Conservation (phyloP, 2,888 invertebrate genomes). For the Tyria jacobaeae region DNA sequence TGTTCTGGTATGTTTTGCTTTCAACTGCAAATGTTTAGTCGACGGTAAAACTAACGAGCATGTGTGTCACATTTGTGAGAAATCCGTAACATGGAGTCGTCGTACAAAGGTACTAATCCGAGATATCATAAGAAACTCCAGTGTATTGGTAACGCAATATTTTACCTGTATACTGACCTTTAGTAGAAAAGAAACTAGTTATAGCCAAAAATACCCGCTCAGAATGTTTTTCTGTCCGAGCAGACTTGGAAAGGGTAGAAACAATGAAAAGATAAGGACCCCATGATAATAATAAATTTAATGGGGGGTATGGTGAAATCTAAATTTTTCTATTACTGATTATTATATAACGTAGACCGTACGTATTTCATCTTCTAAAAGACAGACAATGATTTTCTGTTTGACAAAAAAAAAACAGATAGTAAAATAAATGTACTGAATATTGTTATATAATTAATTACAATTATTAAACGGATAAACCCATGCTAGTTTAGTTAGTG, state of each 20-base stretch:
- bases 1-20: too few relatives aligned
- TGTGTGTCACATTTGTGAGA: conserved; percentile 9
- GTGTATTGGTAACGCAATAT: conserved; percentile 16
- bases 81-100: background rate
- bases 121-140: conserved; percentile 2
- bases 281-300: too few relatives aligned
- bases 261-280: too few relatives aligned
- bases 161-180: background rate
- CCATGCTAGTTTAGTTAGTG: too few relatives aligned
- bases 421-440: background rate
- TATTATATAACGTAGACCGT: too few relatives aligned
- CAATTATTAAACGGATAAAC: background rate
- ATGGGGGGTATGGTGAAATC: too few relatives aligned
- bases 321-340: too few relatives aligned
- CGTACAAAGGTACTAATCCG: conserved; percentile 10
- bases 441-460: background rate
- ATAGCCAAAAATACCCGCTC: background rate
- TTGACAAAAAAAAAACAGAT: background rate
- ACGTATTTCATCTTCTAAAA: too few relatives aligned
- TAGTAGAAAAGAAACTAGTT: background rate
- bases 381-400: too few relatives aligned
- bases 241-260: too few relatives aligned
- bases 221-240: too few relatives aligned
- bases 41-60: background rate
- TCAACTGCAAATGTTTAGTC: too few relatives aligned